Conservation (phyloP, 2,113 vertebrate species). For the Myanophis thanlyinensis region DNA sequence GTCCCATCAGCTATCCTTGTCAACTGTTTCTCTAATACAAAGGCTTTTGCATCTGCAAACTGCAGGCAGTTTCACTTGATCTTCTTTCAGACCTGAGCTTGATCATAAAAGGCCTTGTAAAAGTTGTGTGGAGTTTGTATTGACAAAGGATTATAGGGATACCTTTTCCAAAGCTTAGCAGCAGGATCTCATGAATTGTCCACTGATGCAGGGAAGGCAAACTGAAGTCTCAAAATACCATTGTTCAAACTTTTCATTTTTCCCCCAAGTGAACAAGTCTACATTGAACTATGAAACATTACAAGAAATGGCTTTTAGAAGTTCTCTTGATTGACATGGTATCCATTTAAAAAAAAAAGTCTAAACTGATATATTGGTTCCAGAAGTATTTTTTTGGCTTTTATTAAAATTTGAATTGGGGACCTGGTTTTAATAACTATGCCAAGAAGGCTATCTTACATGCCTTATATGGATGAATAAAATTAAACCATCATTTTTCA, state of each 20-base stretch:
- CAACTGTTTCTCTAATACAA: slow-evolving; percentile 26
- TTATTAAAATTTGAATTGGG: slow-evolving; percentile 57
- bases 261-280: slow-evolving; percentile 46
- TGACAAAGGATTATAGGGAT: slow-evolving; percentile 62
- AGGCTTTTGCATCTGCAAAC: slow-evolving; percentile 43
- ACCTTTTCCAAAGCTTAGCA: slow-evolving; percentile 59
- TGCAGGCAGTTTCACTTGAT: slow-evolving; percentile 30
- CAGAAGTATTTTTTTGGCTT: slow-evolving; percentile 64
- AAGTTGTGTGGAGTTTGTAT: slow-evolving; percentile 56
- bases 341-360: slow-evolving; percentile 55
- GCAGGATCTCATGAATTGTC: slow-evolving; percentile 57
- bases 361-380: slow-evolving; percentile 65
- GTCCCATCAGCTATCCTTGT: slow-evolving; percentile 17
- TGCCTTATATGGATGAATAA: slow-evolving; percentile 61
- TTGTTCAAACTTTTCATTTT: slow-evolving; percentile 25
- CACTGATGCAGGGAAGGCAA: slow-evolving; percentile 51
- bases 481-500: slow-evolving; percentile 78
- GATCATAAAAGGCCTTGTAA: slow-evolving; percentile 52
- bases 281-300: slow-evolving; percentile 29
- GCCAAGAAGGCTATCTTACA: slow-evolving; percentile 52
- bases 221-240: slow-evolving; percentile 49
- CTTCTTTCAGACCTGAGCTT: slow-evolving; percentile 47
- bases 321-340: slow-evolving; percentile 58
- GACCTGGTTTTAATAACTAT: slow-evolving; percentile 67
- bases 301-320: slow-evolving; percentile 63